A percentile compares a stretch with the other conserved stretches of the same genome.
Conservation (phyloP, 23 tunicate species). For the Styela clava region DNA sequence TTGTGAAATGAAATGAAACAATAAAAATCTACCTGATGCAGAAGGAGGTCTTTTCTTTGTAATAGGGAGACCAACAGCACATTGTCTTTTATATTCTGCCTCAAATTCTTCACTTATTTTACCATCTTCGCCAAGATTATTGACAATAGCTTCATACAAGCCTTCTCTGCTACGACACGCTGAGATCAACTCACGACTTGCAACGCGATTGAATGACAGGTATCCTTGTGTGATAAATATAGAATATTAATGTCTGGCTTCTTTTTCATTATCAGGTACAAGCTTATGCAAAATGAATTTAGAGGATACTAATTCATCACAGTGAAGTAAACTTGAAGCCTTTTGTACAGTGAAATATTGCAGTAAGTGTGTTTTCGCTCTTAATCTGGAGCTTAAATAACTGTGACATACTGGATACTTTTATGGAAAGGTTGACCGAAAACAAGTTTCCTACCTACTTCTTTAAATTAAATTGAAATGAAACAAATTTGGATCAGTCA, state of each 20-base stretch:
- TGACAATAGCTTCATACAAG: conserved; percentile 38
- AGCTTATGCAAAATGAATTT: background rate
- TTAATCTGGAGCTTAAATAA: too few relatives aligned
- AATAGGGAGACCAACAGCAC: conserved; percentile 68
- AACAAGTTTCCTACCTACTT: too few relatives aligned
- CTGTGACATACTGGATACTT: too few relatives aligned
- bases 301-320: too few relatives aligned
- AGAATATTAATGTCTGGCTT: background rate
- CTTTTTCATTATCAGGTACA: background rate
- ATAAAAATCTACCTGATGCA: background rate
- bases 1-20: too few relatives aligned
- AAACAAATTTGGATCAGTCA: too few relatives aligned
- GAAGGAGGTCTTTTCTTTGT: conserved; percentile 24
- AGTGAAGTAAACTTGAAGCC: too few relatives aligned
- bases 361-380: too few relatives aligned
- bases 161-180: conserved; percentile 49
- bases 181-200: conserved; percentile 70
- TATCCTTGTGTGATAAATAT: conserved; percentile 55
- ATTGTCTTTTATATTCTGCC: conserved; percentile 72
- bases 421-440: too few relatives aligned
- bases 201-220: conserved; percentile 76
- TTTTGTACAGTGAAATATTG: background rate
- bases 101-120: conserved; percentile 64
- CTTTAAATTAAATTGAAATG: too few relatives aligned
- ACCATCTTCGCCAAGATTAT: conserved; percentile 76